Evolutionary conservation across 2,113 vertebrate genomes (phyloP).

Genomic region (Boulengeromyrus knoepffleri): DNA sequence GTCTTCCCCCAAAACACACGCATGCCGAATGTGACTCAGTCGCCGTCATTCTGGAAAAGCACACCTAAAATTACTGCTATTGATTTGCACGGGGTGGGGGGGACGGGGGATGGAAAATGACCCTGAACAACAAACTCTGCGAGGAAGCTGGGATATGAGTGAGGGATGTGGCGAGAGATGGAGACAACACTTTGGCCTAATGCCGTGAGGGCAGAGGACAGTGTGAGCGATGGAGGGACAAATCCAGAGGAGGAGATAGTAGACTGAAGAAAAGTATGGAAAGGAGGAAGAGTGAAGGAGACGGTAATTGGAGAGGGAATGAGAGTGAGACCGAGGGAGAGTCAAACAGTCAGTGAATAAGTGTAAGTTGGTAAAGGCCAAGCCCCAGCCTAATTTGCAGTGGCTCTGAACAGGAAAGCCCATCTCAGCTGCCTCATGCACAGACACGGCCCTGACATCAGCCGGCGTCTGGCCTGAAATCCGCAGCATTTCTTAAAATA

Average conservation of each 20-base stretch:
- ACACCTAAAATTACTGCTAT: constrained; percentile 31
- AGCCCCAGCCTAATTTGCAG: background rate
- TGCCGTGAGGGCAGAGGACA: background rate
- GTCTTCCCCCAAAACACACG: background rate
- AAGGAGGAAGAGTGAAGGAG: background rate
- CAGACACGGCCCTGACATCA: background rate
- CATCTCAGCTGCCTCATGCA: background rate
- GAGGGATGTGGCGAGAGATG: constrained; percentile 1
- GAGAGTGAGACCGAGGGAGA: background rate
- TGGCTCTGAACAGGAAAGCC: background rate
- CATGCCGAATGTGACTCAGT: background rate
- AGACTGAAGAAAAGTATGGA: background rate
- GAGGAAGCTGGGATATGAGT: background rate
- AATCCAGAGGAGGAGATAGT: background rate
- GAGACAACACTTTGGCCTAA: background rate
- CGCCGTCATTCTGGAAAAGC: constrained; percentile 23
- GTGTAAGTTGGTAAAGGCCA: background rate
- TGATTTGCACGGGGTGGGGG: constrained; percentile 34
- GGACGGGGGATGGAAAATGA: constrained; percentile 39
- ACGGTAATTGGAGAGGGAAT: background rate
- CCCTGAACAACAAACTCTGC: constrained; percentile 33
- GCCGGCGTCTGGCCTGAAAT: background rate
- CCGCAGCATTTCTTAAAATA: background rate
- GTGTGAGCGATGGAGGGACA: background rate
- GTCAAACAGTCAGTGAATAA: background rate